phyloP scores from a whole-genome alignment of 2,888 invertebrate species.

The Drosophila lutescens region DNA sequence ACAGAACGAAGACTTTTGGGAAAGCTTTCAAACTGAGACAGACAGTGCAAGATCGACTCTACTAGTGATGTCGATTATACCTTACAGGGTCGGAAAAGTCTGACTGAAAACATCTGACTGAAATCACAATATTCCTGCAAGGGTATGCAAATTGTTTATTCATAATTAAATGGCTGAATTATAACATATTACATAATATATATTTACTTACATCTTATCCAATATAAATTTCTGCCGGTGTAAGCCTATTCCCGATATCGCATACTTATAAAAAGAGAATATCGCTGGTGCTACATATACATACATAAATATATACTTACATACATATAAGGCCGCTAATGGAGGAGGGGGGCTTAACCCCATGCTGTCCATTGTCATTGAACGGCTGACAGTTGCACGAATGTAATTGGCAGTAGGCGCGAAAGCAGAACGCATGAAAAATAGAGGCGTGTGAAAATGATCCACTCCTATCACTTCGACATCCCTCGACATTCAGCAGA shows the following conservation, averaged over 20 bases:
- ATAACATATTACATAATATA: too few relatives aligned
- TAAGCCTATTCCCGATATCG: constrained; percentile 8
- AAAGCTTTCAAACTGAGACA: too few relatives aligned
- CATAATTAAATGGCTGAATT: too few relatives aligned
- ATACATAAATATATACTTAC: background rate
- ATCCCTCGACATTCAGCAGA: constrained; percentile 9
- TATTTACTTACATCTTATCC: too few relatives aligned
- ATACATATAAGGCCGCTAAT: background rate
- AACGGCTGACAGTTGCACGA: constrained; percentile 50
- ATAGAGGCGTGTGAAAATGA: constrained; percentile 59
- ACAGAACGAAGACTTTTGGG: too few relatives aligned
- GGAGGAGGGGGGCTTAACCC: constrained; percentile 32
- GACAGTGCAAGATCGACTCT: too few relatives aligned
- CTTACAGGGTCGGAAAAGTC: too few relatives aligned
- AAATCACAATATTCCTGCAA: too few relatives aligned
- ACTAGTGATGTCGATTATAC: too few relatives aligned
- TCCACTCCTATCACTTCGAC: constrained; percentile 32
- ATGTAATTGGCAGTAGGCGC: constrained; percentile 57
- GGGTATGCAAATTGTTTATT: too few relatives aligned
- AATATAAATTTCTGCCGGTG: constrained; percentile 10
- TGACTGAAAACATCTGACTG: too few relatives aligned
- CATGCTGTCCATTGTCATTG: constrained; percentile 52
- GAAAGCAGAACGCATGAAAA: constrained; percentile 52
- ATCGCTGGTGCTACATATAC: constrained; percentile 4
- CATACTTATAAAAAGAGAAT: constrained; percentile 12